Evolutionary conservation across 2,888 invertebrate species (phyloP).

Genomic region (Heliconius erato): DNA sequence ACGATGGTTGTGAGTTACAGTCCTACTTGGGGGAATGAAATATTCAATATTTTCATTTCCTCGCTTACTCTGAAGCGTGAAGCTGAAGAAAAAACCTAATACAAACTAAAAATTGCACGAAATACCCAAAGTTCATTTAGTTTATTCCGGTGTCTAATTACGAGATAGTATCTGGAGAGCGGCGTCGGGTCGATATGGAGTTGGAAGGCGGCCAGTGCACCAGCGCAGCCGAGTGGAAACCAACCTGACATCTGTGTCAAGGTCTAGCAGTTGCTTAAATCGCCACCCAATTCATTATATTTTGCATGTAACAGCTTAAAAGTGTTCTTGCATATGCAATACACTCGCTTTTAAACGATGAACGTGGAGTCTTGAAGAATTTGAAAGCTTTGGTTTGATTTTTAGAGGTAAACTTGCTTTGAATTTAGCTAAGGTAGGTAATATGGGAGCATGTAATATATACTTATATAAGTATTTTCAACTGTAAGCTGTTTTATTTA

Average conservation of each 20-base stretch:
- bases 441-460: not conserved
- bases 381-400: not conserved
- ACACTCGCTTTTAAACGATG: not conserved
- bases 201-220: constrained; percentile 66
- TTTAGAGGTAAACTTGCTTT: not conserved
- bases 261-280: constrained; percentile 49
- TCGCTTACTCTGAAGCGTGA: too few species aligned
- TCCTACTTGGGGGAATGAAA: too few species aligned
- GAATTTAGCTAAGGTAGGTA: not conserved
- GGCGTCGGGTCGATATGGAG: constrained; percentile 63
- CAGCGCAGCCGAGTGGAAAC: constrained; percentile 45
- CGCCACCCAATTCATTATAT: constrained; percentile 45
- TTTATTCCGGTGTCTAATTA: constrained; percentile 45
- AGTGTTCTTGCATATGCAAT: constrained; percentile 28
- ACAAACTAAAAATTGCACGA: not conserved
- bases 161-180: constrained; percentile 40
- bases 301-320: constrained; percentile 27
- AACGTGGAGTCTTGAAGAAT: too few species aligned
- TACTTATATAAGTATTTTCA: not conserved
- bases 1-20: too few species aligned
- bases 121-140: constrained; percentile 19
- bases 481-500: not conserved
- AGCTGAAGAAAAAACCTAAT: too few species aligned
- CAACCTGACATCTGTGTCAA: constrained; percentile 52
- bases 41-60: too few species aligned